Percentiles rank a stretch among this genome's conserved stretches.
These are phyloP conservation scores for Pedetes capensis DNA, from an alignment of 2,113 vertebrate species.

Conservation along the genomic window DNA sequence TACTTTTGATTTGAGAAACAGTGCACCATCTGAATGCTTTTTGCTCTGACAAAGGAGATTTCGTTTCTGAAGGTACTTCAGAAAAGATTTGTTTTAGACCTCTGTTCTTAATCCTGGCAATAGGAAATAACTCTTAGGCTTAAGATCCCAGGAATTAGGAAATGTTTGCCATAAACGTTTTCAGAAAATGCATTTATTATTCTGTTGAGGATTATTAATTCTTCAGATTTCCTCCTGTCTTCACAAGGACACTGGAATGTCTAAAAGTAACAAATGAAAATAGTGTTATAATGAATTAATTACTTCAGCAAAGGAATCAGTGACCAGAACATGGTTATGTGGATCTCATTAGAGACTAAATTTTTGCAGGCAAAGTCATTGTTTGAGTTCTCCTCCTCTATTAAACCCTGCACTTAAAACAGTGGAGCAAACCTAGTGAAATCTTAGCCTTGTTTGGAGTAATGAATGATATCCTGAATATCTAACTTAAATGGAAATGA, in stretches of 20 bases:
- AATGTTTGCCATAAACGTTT: neutral
- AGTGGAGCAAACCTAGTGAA: neutral
- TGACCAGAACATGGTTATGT: neutral
- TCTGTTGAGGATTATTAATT: neutral
- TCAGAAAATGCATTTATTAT: neutral
- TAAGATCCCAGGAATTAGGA: neutral
- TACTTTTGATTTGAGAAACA: neutral
- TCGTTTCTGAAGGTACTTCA: neutral
- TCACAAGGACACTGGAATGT: neutral
- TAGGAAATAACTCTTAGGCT: neutral
- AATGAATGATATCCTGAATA: neutral
- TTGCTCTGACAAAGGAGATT: neutral
- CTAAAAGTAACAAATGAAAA: constrained; percentile 25
- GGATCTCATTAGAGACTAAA: neutral
- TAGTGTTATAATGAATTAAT: neutral
- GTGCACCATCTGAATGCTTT: neutral
- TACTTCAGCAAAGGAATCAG: neutral
- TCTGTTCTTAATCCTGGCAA: neutral
- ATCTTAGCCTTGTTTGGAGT: neutral
- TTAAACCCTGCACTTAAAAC: neutral
- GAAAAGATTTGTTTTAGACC: neutral
- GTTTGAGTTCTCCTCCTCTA: neutral
- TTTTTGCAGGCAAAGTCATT: neutral
- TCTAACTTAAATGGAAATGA: neutral
- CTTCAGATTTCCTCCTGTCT: neutral